These are phyloP conservation scores for Cebus imitator DNA, from an alignment of 2,113 vertebrate species.

Conservation along the genomic window DNA sequence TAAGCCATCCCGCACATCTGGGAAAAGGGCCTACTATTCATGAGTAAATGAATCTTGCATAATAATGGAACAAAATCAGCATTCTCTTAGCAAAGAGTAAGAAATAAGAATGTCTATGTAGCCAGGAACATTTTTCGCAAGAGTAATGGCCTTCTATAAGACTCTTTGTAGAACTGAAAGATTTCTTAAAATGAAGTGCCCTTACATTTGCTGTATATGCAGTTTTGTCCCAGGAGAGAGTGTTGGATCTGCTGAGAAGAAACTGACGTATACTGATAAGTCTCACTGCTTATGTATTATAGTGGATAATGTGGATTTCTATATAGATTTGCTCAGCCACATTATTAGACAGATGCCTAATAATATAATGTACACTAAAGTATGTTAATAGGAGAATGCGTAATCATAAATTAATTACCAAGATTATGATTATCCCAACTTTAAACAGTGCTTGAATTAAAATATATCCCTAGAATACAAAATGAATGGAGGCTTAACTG, in stretches of 20 bases:
- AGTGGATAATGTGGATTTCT: not conserved
- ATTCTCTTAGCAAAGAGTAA: not conserved
- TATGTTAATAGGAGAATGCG: not conserved
- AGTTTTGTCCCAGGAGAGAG: not conserved
- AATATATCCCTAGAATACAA: constrained; percentile 39
- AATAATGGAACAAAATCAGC: not conserved
- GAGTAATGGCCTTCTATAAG: not conserved
- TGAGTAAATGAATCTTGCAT: not conserved
- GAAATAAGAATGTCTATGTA: not conserved
- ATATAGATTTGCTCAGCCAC: not conserved
- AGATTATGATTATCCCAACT: constrained; percentile 60
- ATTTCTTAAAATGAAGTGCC: not conserved
- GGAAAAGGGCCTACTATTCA: not conserved
- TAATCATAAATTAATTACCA: constrained; percentile 62
- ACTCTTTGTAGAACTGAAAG: not conserved
- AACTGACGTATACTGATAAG: not conserved
- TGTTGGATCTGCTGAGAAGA: not conserved
- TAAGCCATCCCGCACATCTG: not conserved
- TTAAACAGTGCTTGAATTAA: constrained; percentile 54
- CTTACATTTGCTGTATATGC: not conserved
- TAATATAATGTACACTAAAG: constrained; percentile 18
- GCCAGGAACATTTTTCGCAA: not conserved
- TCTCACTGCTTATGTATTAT: not conserved
- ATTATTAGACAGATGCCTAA: constrained; percentile 8
- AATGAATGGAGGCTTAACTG: constrained; percentile 45